These are phyloP conservation scores for Leptobrachium leishanense DNA, from an alignment of 2,113 vertebrate species.

Conservation along the genomic window DNA sequence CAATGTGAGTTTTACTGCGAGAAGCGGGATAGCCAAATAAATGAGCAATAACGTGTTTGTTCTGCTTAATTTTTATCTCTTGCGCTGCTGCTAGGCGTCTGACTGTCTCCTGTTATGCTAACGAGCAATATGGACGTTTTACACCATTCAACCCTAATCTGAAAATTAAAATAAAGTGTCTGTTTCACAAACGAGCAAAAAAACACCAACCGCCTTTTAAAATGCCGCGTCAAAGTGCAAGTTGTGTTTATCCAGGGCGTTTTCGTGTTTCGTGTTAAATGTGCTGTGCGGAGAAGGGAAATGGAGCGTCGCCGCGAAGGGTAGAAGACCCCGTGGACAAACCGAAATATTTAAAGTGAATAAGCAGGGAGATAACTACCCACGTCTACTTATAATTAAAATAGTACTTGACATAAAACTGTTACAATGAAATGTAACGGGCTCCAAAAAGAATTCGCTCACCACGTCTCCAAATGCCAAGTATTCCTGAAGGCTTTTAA, in stretches of 20 bases:
- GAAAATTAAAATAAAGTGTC: constrained; percentile 10
- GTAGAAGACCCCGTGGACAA: not conserved
- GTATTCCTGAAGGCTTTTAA: not conserved
- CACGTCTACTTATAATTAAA: too few relatives aligned
- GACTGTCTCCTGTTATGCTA: not conserved
- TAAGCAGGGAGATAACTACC: not conserved
- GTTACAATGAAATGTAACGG: not conserved
- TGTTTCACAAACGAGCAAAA: constrained; percentile 10
- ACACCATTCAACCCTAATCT: constrained; percentile 9
- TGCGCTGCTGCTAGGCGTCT: not conserved
- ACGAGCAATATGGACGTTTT: not conserved
- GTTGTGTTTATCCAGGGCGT: constrained; percentile 7
- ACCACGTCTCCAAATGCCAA: not conserved
- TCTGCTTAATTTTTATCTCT: not conserved
- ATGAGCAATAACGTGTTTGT: not conserved
- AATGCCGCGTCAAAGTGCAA: not conserved
- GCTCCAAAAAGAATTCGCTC: not conserved
- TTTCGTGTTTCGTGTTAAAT: constrained; percentile 17
- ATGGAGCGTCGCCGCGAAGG: not conserved
- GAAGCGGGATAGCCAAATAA: not conserved
- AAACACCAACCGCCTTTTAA: not conserved
- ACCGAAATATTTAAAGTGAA: not conserved
- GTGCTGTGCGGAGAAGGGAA: constrained; percentile 7
- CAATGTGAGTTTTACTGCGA: not conserved
- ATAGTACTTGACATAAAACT: not conserved